phyloP scores from a whole-genome alignment of 1,140 invertebrate species.

The Trichogramma pretiosum region DNA sequence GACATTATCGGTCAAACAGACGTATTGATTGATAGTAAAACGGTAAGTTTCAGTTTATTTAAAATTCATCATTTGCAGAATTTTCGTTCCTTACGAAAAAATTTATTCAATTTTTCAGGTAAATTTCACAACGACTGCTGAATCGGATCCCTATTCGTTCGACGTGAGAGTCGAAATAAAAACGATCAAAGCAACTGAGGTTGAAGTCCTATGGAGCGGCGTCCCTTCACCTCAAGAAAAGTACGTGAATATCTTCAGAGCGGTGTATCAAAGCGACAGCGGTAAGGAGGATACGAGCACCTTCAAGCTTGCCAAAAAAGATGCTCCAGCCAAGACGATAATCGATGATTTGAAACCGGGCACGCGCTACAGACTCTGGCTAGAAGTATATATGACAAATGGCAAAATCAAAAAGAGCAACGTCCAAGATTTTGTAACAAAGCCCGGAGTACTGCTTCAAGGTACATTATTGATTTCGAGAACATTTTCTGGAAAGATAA shows the following conservation, averaged over 20 bases:
- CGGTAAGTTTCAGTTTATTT: slow-evolving; percentile 46
- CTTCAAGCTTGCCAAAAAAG: slow-evolving; percentile 75
- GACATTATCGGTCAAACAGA: slow-evolving; percentile 65
- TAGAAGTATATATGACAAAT: slow-evolving; percentile 80
- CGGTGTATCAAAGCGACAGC: slow-evolving; percentile 69
- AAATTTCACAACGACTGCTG: slow-evolving; percentile 32
- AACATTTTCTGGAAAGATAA: too few species aligned
- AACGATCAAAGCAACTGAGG: slow-evolving; percentile 62
- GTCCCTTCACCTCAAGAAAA: slow-evolving; percentile 80
- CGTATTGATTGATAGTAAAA: slow-evolving; percentile 60
- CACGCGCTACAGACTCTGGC: slow-evolving; percentile 74
- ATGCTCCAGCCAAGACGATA: slow-evolving; percentile 60
- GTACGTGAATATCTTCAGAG: slow-evolving; percentile 82
- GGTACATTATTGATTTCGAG: too few species aligned
- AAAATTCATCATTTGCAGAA: background rate
- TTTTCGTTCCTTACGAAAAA: too few species aligned
- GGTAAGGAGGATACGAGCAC: slow-evolving; percentile 69
- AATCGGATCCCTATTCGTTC: slow-evolving; percentile 70
- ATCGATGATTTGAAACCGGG: slow-evolving; percentile 69
- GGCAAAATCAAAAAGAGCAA: slow-evolving; percentile 82
- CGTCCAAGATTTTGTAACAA: slow-evolving; percentile 78
- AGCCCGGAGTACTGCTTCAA: slow-evolving; percentile 56
- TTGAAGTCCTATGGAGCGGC: slow-evolving; percentile 71
- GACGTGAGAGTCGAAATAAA: slow-evolving; percentile 66
- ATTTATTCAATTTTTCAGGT: too few species aligned